phyloP scores from a whole-genome alignment of 2,888 invertebrate species.

The Gerris lacustris region DNA sequence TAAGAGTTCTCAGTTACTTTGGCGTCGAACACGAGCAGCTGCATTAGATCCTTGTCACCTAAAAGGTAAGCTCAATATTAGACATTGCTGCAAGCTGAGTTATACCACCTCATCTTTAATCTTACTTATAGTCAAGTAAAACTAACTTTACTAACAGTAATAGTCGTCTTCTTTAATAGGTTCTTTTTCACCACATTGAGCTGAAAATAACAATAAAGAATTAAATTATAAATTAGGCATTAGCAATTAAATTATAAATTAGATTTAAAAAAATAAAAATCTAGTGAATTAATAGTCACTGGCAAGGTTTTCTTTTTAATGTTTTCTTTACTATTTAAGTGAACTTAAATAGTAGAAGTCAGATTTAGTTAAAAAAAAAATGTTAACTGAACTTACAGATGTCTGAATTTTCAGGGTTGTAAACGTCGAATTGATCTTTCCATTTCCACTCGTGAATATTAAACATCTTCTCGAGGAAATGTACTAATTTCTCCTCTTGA shows the following conservation, averaged over 20 bases:
- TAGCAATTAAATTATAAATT: conserved; percentile 6
- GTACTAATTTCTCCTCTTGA: conserved; percentile 56
- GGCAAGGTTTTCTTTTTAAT: too few relatives aligned
- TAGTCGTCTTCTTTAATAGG: conserved; percentile 56
- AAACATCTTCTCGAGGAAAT: conserved; percentile 58
- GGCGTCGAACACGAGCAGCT: conserved; percentile 77
- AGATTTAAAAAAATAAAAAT: too few relatives aligned
- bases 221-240: neutral
- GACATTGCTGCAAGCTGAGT: neutral
- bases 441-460: conserved; percentile 45
- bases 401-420: too few relatives aligned
- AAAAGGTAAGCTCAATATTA: conserved; percentile 12
- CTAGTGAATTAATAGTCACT: too few relatives aligned
- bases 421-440: conserved; percentile 45
- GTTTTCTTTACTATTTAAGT: too few relatives aligned
- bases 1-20: conserved; percentile 51
- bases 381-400: too few relatives aligned
- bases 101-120: neutral
- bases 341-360: too few relatives aligned
- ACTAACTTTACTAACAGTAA: conserved; percentile 47
- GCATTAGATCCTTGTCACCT: conserved; percentile 64
- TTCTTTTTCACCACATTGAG: conserved; percentile 49
- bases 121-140: neutral
- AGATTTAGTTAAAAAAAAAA: too few relatives aligned
- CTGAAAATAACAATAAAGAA: conserved; percentile 37